Percentiles rank a stretch among this genome's conserved stretches.
Evolutionary conservation across 2,797 vertebrate species (phyloP).

Genomic region (Cephalopachus bancanus): DNA sequence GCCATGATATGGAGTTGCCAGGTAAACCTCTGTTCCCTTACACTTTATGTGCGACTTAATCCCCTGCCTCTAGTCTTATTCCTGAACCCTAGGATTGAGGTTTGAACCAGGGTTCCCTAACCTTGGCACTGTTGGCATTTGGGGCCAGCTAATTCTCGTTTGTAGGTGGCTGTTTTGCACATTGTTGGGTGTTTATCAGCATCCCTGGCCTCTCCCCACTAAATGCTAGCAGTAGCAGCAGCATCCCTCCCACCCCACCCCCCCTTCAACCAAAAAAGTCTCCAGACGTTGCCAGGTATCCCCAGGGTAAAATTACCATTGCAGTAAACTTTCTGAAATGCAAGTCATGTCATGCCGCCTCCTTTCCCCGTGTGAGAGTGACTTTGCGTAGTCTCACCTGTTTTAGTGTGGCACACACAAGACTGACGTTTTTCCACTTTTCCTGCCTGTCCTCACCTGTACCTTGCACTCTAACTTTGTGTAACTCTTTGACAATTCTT

Average conservation of each 20-base stretch:
- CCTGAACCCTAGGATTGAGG: background rate
- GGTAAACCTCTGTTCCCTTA: background rate
- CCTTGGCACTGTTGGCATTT: background rate
- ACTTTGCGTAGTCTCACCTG: background rate
- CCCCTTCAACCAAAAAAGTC: background rate
- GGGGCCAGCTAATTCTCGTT: background rate
- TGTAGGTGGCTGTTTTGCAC: background rate
- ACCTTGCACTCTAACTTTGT: conserved; percentile 6
- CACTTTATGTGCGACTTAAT: background rate
- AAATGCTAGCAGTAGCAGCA: background rate
- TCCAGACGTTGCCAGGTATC: background rate
- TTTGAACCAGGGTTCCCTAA: background rate
- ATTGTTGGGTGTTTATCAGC: background rate
- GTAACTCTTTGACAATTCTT: background rate
- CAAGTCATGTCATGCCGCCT: background rate
- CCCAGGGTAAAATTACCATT: background rate
- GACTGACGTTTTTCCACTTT: background rate
- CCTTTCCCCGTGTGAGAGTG: background rate
- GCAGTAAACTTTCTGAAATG: conserved; percentile 21
- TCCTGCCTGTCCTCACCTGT: background rate
- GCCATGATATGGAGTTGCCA: background rate
- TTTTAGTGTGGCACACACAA: background rate
- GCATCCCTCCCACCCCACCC: background rate
- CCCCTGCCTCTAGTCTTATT: background rate
- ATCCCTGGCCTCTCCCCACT: background rate